These are phyloP conservation scores for Beaufortia kweichowensis DNA, from an alignment of 2,113 vertebrate species.

Conservation along the genomic window DNA sequence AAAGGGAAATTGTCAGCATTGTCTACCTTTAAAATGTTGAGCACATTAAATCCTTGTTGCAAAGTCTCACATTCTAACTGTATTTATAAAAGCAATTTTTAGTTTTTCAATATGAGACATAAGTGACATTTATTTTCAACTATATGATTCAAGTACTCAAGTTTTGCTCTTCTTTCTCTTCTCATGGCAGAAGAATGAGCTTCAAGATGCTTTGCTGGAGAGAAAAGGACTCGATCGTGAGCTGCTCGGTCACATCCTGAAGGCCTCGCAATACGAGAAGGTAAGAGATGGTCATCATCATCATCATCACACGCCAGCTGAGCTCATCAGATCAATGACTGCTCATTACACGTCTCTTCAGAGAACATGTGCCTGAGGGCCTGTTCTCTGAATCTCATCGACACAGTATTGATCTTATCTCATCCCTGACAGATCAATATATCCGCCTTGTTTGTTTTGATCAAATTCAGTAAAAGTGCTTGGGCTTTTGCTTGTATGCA, in stretches of 20 bases:
- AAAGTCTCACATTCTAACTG: background rate
- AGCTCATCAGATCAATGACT: constrained; percentile 39
- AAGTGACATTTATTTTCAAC: background rate
- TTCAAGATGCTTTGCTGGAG: constrained; percentile 75
- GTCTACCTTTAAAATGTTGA: no score
- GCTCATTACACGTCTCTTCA: constrained; percentile 23
- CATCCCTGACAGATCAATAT: constrained; percentile 38
- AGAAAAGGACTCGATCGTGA: constrained; percentile 71
- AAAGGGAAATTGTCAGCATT: no score
- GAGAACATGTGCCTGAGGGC: constrained; percentile 13
- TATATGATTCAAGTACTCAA: background rate
- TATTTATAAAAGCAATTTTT: background rate
- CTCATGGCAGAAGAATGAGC: constrained; percentile 75
- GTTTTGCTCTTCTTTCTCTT: constrained; percentile 3
- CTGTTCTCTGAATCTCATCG: constrained; percentile 25
- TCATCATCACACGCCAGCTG: constrained; percentile 1
- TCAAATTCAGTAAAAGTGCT: constrained; percentile 5
- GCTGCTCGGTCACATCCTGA: constrained; percentile 68
- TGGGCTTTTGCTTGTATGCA: constrained; percentile 20
- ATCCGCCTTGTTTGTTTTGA: constrained; percentile 37
- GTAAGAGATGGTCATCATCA: constrained; percentile 63
- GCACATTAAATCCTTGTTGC: background rate
- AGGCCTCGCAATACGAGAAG: constrained; percentile 76
- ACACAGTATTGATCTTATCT: constrained; percentile 26
- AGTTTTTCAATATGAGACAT: background rate